A percentile compares a stretch with the other conserved stretches of the same genome.
Evolutionary conservation across 2,797 vertebrate genomes (phyloP).

Genomic region (Nannoperca australis): DNA sequence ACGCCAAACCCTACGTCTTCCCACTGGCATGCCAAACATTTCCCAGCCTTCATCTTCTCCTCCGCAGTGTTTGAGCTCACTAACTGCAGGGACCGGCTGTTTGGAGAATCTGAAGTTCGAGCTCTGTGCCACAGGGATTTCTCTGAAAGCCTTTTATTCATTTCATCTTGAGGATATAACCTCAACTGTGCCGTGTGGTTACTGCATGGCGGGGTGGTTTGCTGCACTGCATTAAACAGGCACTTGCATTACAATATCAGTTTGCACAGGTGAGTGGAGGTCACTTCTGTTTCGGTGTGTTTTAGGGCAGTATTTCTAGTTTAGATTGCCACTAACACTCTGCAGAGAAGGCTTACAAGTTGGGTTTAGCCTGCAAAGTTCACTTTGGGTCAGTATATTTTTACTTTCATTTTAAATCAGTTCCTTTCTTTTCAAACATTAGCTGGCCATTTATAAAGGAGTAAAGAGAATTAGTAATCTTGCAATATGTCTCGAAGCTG

Average conservation of each 20-base stretch:
- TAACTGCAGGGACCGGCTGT: conserved; percentile 35
- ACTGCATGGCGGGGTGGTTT: background rate
- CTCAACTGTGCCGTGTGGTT: conserved; percentile 7
- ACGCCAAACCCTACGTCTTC: conserved; percentile 12
- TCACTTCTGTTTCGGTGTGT: background rate
- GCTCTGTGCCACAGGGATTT: conserved; percentile 33
- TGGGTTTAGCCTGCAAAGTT: background rate
- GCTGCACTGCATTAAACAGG: conserved; percentile 25
- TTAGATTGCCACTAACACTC: background rate
- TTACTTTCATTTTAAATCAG: background rate
- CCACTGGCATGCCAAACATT: conserved; percentile 44
- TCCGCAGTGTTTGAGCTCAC: conserved; percentile 20
- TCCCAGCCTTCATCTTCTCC: conserved; percentile 39
- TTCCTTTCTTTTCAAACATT: background rate
- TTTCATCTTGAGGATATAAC: conserved; percentile 38
- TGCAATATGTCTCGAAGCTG: background rate
- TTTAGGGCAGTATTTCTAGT: background rate
- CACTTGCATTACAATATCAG: conserved; percentile 1
- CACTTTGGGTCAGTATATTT: background rate
- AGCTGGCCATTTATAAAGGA: background rate
- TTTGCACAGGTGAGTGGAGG: conserved; percentile 25
- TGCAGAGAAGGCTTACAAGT: background rate
- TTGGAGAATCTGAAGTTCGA: conserved; percentile 42
- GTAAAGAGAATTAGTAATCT: background rate
- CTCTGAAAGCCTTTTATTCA: conserved; percentile 41